A percentile compares a stretch with the other conserved stretches of the same genome.
Conservation (phyloP, 2,797 vertebrate genomes). For the Argentina silus region DNA sequence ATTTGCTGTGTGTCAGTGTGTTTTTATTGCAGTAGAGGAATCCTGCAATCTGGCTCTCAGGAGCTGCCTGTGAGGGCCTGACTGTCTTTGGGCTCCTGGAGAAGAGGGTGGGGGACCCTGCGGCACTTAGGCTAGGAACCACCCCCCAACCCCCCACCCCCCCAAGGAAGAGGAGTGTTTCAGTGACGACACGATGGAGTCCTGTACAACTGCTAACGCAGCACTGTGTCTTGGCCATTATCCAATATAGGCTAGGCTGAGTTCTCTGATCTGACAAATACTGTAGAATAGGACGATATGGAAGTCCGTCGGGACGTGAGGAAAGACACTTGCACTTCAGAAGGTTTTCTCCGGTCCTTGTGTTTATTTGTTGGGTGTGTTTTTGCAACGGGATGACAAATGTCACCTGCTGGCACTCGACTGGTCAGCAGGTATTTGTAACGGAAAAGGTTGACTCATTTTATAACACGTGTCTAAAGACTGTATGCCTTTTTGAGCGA, state of each 20-base stretch:
- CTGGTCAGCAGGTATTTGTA: constrained; percentile 77
- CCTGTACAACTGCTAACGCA: constrained; percentile 31
- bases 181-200: constrained; percentile 33
- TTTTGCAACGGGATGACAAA: constrained; percentile 26
- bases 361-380: constrained; percentile 13
- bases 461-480: constrained; percentile 79
- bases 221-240: constrained; percentile 17
- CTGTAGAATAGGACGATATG: constrained; percentile 29
- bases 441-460: constrained; percentile 75
- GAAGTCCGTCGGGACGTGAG: constrained; percentile 42
- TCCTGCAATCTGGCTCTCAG: constrained; percentile 76
- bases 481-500: constrained; percentile 91
- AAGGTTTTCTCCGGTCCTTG: constrained; percentile 47
- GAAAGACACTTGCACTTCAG: constrained; percentile 67
- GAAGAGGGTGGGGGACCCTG: constrained; percentile 79
- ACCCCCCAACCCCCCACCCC: not conserved
- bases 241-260: not conserved
- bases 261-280: not conserved
- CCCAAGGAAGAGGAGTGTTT: constrained; percentile 45
- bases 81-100: constrained; percentile 66
- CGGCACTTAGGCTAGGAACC: constrained; percentile 73
- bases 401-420: constrained; percentile 36
- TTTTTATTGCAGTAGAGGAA: constrained; percentile 73
- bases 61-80: constrained; percentile 56
- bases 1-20: constrained; percentile 37